Evolutionary conservation across 2,113 vertebrate species (phyloP).

Genomic region (Cairina moschata): DNA sequence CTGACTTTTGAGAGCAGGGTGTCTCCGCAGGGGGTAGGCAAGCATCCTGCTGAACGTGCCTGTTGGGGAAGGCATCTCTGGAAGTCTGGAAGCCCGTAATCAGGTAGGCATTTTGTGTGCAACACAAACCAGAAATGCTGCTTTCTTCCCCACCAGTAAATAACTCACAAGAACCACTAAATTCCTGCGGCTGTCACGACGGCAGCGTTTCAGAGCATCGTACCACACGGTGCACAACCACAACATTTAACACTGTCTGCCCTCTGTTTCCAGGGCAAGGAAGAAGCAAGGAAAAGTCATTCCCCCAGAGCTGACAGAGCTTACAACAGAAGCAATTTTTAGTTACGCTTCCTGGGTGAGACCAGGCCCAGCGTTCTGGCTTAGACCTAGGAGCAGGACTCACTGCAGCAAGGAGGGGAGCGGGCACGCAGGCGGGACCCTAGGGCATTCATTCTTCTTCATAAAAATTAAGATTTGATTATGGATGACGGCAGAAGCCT

Average conservation of each 20-base stretch:
- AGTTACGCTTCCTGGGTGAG: too few species aligned
- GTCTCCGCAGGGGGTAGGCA: neutral
- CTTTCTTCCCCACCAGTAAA: neutral
- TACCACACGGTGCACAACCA: rapidly evolving
- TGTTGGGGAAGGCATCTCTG: neutral
- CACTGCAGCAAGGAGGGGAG: neutral
- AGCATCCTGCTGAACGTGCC: neutral
- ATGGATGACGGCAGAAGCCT: rapidly evolving
- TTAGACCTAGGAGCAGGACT: neutral
- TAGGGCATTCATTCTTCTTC: neutral
- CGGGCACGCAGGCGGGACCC: neutral
- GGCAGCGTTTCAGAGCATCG: rapidly evolving
- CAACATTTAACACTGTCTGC: rapidly evolving
- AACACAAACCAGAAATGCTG: neutral
- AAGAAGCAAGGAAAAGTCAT: neutral
- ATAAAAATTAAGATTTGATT: neutral
- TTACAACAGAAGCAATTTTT: neutral
- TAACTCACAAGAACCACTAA: neutral
- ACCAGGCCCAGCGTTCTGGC: neutral
- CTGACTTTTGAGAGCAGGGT: neutral
- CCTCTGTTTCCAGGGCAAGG: neutral
- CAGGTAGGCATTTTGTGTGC: neutral
- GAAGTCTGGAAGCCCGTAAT: neutral
- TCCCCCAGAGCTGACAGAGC: neutral
- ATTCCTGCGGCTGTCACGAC: neutral